These are phyloP conservation scores for Cylloceria caligata DNA, from an alignment of 2,888 invertebrate species.

Conservation along the genomic window DNA sequence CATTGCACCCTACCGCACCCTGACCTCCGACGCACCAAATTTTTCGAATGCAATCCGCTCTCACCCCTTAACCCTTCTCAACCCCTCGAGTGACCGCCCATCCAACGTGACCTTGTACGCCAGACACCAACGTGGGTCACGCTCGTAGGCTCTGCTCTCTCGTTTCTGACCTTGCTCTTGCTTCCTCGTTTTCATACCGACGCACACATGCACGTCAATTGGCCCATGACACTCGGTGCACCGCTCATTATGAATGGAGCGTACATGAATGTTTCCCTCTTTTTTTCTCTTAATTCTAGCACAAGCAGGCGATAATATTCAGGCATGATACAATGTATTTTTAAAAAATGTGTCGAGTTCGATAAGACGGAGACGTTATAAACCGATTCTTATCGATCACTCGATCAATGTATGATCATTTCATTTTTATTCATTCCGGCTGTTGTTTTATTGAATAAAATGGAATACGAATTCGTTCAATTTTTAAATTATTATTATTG, in stretches of 20 bases:
- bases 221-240: constrained; percentile 39
- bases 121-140: constrained; percentile 46
- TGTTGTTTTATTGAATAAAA: not conserved
- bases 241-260: constrained; percentile 18
- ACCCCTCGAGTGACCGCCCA: constrained; percentile 51
- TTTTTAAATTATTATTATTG: not conserved
- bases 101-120: constrained; percentile 61
- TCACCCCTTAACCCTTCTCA: constrained; percentile 52
- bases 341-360: not conserved
- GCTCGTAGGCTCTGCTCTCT: constrained; percentile 48
- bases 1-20: constrained; percentile 46
- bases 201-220: constrained; percentile 55
- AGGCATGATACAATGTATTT: not conserved
- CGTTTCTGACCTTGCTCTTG: constrained; percentile 68
- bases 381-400: not conserved
- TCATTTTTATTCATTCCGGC: not conserved
- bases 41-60: constrained; percentile 54
- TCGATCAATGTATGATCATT: not conserved
- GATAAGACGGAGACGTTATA: not conserved
- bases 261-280: constrained; percentile 22
- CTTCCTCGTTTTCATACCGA: constrained; percentile 65
- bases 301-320: not conserved
- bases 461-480: not conserved
- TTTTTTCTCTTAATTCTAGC: constrained; percentile 8
- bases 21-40: constrained; percentile 47